Evolutionary conservation across 53 echinoderm and acorn worm species (phyloP), one percentile per base, ranked within the genome.

Genomic region (Stichopus horrens): DNA sequence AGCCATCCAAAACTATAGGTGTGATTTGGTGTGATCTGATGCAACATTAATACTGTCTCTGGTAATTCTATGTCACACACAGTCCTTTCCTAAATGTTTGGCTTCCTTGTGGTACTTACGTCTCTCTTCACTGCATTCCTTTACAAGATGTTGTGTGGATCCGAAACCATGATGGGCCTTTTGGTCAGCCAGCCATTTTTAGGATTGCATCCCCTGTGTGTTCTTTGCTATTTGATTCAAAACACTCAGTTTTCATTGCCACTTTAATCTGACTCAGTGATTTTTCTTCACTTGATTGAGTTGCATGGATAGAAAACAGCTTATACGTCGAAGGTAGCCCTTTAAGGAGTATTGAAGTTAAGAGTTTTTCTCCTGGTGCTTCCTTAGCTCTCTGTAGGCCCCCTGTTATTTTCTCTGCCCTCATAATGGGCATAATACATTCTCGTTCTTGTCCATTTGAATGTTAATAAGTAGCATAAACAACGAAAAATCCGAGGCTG

Each of bases 341-440:
- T 52, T 78, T 78, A 2, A 78, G 78, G 0, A 78, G 53, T 52
- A 37, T 78, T 78, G 78, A 78, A 0, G 51, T 78, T 78, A 78
- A 1, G 21, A 81, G 58, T 55, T 81, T 81, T 20, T 81, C 55
- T 5, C 81, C 2, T 57, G 81, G n/a, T 4, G 4, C 75, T 74
- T 74, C 75, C 5, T 67, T n/a, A 1, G 88, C 77, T 65, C 81
- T 59, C 68, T 80, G 6, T 1, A 89, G 54, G 0, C 83, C 74
- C 9, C 83, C 55, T 4, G 74, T 90, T 74, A 84, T 21, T 21
- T 90, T 84, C 85, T 90, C 85, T 22, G 82, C 75, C 8, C 67
- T 80, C 0, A 89, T 83, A 52, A 89, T 83, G n/a, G n/a, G n/a
- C n/a, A 54, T 89, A 83, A 21, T 9, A 90, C 90, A 18, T 55